Base-by-base conservation (phyloP, 2,113 vertebrate species). In the Vombatus ursinus region DNA sequence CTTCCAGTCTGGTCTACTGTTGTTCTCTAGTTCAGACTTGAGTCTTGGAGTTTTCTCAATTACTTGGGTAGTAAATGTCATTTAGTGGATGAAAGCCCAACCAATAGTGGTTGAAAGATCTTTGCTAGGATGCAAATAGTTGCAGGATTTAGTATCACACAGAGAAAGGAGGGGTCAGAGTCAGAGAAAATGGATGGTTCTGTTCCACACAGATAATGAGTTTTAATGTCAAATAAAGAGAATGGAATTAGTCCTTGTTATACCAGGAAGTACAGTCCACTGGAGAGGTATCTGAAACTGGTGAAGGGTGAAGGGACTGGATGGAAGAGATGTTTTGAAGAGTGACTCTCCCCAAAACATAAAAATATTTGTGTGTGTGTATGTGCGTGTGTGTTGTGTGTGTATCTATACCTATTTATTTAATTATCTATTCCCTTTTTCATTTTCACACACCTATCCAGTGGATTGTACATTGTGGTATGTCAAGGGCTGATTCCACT, bases 101-200 rank as follows among this genome's bases (percentile, higher is more conserved):
- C 47, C 50, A 51, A 11, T 11, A 51, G 10, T 51, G 50, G 12
- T 51, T 51, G 50, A 51, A 51, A 61, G 95, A 92, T 94, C 84
- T 96, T 95, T 96, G 96, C 94, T 92, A 93, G 97, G 53, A 98
- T 97, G 97, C 97, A 98, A 98, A 98, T 95, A 22, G 4, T n/a
- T 77, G 4, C 37, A 77, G 61, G 61, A 50, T 96, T 95, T 50
- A 91, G 90, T 97, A 91, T 97, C 96, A 95, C 4, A 1, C 0
- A 44, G 77, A 93, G n/a, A 94, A 94, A 89, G 91, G 91, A 97
- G 91, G 50, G 44, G 61, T 19, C 61, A 77, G 61, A n/a, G 37
- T n/a, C 14, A 77, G 31, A 77, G 31, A 77, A n/a, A 77, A 77
- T 61, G 57, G 26, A 61, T 28, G 61, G 14, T 77, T 77, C 37